Evolutionary conservation across 2,888 invertebrate genomes (phyloP), one percentile per base, ranked within the genome.

Genomic region (Autographa pulchrina): DNA sequence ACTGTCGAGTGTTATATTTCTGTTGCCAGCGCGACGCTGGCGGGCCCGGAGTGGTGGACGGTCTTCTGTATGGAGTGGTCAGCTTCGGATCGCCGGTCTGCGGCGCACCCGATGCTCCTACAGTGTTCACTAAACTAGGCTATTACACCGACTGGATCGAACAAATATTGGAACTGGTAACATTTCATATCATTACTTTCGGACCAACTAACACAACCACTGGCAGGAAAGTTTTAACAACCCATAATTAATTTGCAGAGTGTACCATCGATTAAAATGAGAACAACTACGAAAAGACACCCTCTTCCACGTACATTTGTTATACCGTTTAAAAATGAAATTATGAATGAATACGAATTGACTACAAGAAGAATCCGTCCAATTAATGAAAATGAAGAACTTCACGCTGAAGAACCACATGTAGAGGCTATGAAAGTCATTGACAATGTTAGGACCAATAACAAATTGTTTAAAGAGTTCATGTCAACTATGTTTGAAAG

Each of bases 111-210:
- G 83, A 86, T 32, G 75, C 87, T 0, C 92, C 92, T 0, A 91
- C 91, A 0, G 92, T 92, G 25, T 90, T 91, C 75, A 91, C 89
- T 1, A 88, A 85, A 62, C 56, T 92, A 1, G 88, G 87, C 0
- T 72, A 63, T 66, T 90, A 90, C 68, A 25, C 72, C 0, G 59
- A 85, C 0, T 92, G 92, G 92, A 89, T 92, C n/a, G 80, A 88
- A 8, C 65, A 67, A 4, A 71, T 90, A 9, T 62, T 89, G 13
- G 62, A 74, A 4, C 68, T 72, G 85, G 91, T 90, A 77, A 48
- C 38, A 38, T 38, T 38, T 38, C 38, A 62, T n/a, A 7, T 65
- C 11, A 16, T 75, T 13, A 11, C 11, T 38, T 6, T 8, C 0
- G 9, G 35, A 35, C 35, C 6, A 35, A 8, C 6, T 38, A 38